Evolutionary conservation across 2,888 invertebrate genomes (phyloP), one percentile per base, ranked within the genome.

Genomic region (Stenoptilia bipunctidactyla): DNA sequence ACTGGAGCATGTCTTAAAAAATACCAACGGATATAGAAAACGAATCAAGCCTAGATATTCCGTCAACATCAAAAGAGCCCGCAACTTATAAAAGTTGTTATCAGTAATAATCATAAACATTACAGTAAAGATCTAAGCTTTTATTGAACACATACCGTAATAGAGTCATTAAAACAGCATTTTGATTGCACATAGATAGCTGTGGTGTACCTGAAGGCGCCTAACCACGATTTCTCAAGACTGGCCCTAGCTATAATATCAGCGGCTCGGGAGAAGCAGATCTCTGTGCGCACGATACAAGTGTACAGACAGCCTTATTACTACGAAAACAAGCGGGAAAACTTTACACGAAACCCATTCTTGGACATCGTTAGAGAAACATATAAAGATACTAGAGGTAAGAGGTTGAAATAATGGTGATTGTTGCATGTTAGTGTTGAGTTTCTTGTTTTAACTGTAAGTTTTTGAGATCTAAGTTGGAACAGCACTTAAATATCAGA

Each of bases 381-480:
- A 1, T 92, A 91, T 62, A 86, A 86, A 45, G 92, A 93, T 54
- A 92, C 95, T n/a, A 87, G 97, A 85, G 94, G 97, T 96, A 77
- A 89, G 92, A 3, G n/a, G 30, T n/a, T 2, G 10, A n/a, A n/a
- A 30, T 20, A 20, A 20, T 20, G 20, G n/a, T n/a, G n/a, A n/a
- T n/a, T n/a, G n/a, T n/a, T n/a, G n/a, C n/a, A n/a, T n/a, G n/a
- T n/a, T n/a, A n/a, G n/a, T n/a, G n/a, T n/a, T n/a, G n/a, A n/a
- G n/a, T n/a, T n/a, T n/a, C n/a, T n/a, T n/a, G n/a, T n/a, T n/a
- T n/a, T n/a, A n/a, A n/a, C n/a, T n/a, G n/a, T n/a, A n/a, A n/a
- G n/a, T n/a, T n/a, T n/a, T n/a, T n/a, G n/a, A n/a, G n/a, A n/a
- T n/a, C n/a, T n/a, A n/a, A n/a, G n/a, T n/a, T n/a, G n/a, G n/a